Base-by-base conservation (phyloP, 2,113 vertebrate species). In the Cranoglanis bouderius region DNA sequence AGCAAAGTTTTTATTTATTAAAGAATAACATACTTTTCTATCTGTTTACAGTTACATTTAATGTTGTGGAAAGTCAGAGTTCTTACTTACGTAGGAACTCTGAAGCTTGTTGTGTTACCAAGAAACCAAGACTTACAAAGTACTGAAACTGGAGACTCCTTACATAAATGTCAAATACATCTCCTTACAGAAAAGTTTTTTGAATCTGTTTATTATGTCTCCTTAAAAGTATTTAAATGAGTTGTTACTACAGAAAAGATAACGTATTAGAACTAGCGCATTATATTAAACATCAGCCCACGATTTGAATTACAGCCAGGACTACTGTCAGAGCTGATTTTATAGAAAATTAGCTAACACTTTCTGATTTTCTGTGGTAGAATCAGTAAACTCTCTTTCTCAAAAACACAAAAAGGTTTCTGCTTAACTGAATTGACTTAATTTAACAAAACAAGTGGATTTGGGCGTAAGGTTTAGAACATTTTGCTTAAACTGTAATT, bases 341-440 rank as follows among this genome's bases (percentile, higher is more conserved):
- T 16, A 35, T 14, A 32, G 32, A 18, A 70, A 35, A 70, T 70
- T 38, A 35, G 16, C 67, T 16, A 38, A 9, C 32, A 70, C 13
- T n/a, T 74, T 74, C 38, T 29, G 67, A 35, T 16, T 70, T n/a
- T n/a, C n/a, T 46, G 24, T 51, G 26, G 24, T 29, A 6, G 24
- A 51, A 78, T 24, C 7, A 38, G 7, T 7, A 72, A 16, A 40
- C 38, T 49, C 0, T 49, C 10, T 49, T 78, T 78, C 75, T 77
- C 12, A 13, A 29, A 14, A 77, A 46, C 12, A 10, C 0, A 10
- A 53, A 35, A 19, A 84, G 46, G 59, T 67, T 63, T 29, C 40
- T 32, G 82, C 82, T 65, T 65, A 65, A 84, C 67, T 84, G 24
- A 63, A 65, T n/a, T 49, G 59, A 67, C 26, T 26, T n/a, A 61